phyloP scores from a whole-genome alignment of 64 coral and sea anemone species.

The Montipora efflorescens region DNA sequence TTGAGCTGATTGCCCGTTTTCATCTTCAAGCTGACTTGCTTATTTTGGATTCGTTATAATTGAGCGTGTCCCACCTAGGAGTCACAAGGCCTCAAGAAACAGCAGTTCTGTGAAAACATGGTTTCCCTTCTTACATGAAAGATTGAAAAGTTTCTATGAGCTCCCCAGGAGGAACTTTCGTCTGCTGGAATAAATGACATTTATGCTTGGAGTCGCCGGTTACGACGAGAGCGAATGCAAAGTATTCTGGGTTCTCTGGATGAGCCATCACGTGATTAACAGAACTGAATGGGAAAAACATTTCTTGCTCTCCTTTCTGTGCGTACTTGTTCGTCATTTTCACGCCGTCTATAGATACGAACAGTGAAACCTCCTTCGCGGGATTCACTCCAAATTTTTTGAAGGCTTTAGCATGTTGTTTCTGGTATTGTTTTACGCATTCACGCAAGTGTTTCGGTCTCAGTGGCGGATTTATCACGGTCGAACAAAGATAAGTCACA shows the following conservation, averaged over 20 bases:
- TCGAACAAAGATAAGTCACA: slow-evolving; percentile 90
- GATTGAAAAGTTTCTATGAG: slow-evolving; percentile 73
- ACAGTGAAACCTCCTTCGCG: slow-evolving; percentile 74
- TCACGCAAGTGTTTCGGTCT: slow-evolving; percentile 92
- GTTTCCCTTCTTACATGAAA: slow-evolving; percentile 51
- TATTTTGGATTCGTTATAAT: neutral
- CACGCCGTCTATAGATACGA: slow-evolving; percentile 75
- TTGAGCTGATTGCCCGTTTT: neutral
- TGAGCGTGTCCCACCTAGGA: neutral
- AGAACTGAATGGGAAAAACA: slow-evolving; percentile 73
- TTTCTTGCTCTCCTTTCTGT: slow-evolving; percentile 45
- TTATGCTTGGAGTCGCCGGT: slow-evolving; percentile 97
- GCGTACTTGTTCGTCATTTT: slow-evolving; percentile 64
- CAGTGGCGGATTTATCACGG: slow-evolving; percentile 85
- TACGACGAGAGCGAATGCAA: slow-evolving; percentile 90
- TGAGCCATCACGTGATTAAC: slow-evolving; percentile 81
- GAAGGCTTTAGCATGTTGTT: slow-evolving; percentile 68
- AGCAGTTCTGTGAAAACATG: neutral
- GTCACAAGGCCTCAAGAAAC: neutral
- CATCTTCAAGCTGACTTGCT: neutral
- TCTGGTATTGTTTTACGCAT: slow-evolving; percentile 95
- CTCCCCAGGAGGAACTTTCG: slow-evolving; percentile 50
- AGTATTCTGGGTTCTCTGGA: slow-evolving; percentile 87
- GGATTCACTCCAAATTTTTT: slow-evolving; percentile 67
- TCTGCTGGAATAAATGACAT: slow-evolving; percentile 89